Percentiles rank a stretch among this genome's conserved stretches.
Evolutionary conservation across 2,113 vertebrate species (phyloP).

Genomic region (Pterocles burchelli): DNA sequence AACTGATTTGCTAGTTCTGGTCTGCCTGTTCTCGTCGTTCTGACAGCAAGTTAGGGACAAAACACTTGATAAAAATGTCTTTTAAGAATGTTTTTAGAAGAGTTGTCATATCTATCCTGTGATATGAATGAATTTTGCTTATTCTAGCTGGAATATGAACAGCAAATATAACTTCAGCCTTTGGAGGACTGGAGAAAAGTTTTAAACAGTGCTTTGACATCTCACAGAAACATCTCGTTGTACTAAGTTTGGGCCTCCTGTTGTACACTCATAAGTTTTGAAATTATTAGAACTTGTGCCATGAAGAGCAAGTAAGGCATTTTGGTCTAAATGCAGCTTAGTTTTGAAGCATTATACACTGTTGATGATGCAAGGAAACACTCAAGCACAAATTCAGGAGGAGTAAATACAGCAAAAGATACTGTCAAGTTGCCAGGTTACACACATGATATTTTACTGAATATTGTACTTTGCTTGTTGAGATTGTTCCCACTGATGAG

Average conservation of each 20-base stretch:
- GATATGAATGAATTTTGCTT: background rate
- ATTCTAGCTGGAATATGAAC: background rate
- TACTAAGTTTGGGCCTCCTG: background rate
- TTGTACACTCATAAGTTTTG: background rate
- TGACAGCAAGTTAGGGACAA: background rate
- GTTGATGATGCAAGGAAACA: background rate
- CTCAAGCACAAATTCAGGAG: background rate
- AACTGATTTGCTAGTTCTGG: background rate
- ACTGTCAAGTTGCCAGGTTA: background rate
- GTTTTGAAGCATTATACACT: background rate
- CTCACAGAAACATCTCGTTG: background rate
- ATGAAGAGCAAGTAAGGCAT: background rate
- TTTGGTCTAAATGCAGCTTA: background rate
- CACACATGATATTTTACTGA: background rate
- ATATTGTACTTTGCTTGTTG: background rate
- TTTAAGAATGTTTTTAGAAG: background rate
- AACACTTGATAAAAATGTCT: background rate
- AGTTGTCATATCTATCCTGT: background rate
- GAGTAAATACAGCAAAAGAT: background rate
- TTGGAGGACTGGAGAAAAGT: background rate
- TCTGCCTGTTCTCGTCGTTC: background rate
- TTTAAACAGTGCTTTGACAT: background rate
- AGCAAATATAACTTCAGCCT: background rate
- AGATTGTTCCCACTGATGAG: background rate
- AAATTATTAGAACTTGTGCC: background rate